Conservation (phyloP, 2,113 vertebrate genomes). For the Cisticola juncidis region DNA sequence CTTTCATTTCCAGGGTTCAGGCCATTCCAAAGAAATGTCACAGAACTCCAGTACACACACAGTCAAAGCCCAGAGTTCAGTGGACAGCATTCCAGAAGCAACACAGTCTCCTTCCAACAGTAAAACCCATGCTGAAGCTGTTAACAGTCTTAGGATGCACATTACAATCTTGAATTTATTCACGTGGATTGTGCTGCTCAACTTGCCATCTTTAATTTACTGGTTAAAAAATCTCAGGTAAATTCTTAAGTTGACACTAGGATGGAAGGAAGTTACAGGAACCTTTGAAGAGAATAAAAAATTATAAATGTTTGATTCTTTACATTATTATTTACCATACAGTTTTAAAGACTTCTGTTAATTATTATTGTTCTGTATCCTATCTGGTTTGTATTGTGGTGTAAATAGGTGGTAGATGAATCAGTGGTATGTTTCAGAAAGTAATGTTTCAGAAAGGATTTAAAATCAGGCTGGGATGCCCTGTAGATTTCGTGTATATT, state of each 20-base stretch:
- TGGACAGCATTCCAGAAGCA: neutral
- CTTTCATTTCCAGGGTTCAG: constrained; percentile 55
- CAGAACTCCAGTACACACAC: neutral
- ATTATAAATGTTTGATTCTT: neutral
- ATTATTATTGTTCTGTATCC: neutral
- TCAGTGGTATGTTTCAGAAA: neutral
- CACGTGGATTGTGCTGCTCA: constrained; percentile 82
- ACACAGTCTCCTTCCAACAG: neutral
- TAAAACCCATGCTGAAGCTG: constrained; percentile 66
- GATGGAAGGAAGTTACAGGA: neutral
- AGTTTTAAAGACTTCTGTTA: neutral
- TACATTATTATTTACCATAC: neutral
- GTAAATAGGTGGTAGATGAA: neutral
- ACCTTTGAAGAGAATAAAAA: neutral
- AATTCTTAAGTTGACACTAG: neutral
- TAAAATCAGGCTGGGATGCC: neutral
- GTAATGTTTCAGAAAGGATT: neutral
- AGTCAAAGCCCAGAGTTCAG: neutral
- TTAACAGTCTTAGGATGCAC: constrained; percentile 86
- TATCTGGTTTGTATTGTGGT: neutral
- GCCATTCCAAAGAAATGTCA: constrained; percentile 48
- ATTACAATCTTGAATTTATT: constrained; percentile 81
- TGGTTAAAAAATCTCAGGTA: constrained; percentile 94
- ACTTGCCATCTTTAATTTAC: constrained; percentile 86
- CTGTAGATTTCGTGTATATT: neutral